These are phyloP conservation scores for Aphaenogaster rudis DNA, from an alignment of 1,140 invertebrate species.

Conservation along the genomic window DNA sequence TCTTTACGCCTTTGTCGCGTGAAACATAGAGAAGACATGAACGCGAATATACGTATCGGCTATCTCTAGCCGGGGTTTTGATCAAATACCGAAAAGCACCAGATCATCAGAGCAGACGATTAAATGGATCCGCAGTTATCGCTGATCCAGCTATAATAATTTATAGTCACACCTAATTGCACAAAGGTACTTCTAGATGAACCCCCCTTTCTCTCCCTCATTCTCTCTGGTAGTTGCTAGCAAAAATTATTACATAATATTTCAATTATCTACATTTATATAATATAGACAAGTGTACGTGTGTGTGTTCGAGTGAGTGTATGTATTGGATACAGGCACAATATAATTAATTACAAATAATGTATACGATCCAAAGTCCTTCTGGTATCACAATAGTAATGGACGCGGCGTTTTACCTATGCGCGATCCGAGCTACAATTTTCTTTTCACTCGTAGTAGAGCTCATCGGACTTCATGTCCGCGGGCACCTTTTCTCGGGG, in stretches of 20 bases:
- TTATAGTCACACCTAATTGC: conserved; percentile 78
- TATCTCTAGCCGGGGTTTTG: conserved; percentile 57
- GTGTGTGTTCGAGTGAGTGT: conserved; percentile 20
- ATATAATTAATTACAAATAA: conserved; percentile 85
- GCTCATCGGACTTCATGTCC: conserved; percentile 81
- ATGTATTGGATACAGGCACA: conserved; percentile 85
- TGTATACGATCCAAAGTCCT: conserved; percentile 80
- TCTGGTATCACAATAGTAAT: conserved; percentile 84
- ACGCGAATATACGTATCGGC: conserved; percentile 73
- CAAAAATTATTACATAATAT: conserved; percentile 79
- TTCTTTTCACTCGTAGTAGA: conserved; percentile 61
- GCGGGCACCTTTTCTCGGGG: conserved; percentile 54
- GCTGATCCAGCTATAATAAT: conserved; percentile 67
- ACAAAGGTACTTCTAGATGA: conserved; percentile 77
- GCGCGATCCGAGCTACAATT: conserved; percentile 59
- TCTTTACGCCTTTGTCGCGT: conserved; percentile 44
- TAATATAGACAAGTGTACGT: conserved; percentile 79
- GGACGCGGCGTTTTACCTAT: conserved; percentile 68
- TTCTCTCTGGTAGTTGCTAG: conserved; percentile 70
- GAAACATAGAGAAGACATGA: conserved; percentile 62
- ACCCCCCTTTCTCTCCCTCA: conserved; percentile 25
- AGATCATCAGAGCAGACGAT: conserved; percentile 75
- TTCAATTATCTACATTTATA: conserved; percentile 81
- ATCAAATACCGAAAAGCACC: conserved; percentile 74
- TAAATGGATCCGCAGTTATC: conserved; percentile 65